These are phyloP conservation scores for Zaprionus obscuricornis DNA, from an alignment of 2,888 invertebrate species.

Conservation along the genomic window DNA sequence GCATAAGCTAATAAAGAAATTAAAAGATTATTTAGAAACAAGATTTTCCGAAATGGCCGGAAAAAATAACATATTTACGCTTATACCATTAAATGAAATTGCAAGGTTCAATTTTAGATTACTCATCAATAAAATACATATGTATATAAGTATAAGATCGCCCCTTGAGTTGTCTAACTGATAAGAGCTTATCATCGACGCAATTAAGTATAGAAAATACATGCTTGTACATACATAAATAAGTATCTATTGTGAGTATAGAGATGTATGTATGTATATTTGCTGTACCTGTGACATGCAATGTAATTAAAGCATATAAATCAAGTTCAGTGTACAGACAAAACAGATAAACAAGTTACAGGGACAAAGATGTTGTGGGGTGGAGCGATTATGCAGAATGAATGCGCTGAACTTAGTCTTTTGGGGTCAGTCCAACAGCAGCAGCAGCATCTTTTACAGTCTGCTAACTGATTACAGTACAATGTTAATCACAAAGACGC, in stretches of 20 bases:
- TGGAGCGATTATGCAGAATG: conserved; percentile 19
- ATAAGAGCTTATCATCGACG: conserved; percentile 51
- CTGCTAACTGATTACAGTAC: conserved; percentile 50
- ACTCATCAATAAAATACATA: conserved; percentile 44
- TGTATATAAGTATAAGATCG: conserved; percentile 23
- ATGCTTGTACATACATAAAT: neutral
- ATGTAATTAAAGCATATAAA: conserved; percentile 39
- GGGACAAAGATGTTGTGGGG: neutral
- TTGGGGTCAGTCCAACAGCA: conserved; percentile 36
- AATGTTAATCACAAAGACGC: conserved; percentile 26
- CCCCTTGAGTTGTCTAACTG: conserved; percentile 20
- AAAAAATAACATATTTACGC: conserved; percentile 8
- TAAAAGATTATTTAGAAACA: neutral
- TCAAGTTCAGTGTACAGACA: conserved; percentile 23
- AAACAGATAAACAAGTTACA: conserved; percentile 17
- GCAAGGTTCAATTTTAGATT: conserved; percentile 32
- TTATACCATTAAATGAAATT: conserved; percentile 45
- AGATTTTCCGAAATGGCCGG: neutral
- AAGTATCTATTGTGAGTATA: neutral
- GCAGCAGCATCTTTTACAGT: conserved; percentile 29
- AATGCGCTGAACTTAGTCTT: conserved; percentile 37
- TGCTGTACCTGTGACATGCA: conserved; percentile 21
- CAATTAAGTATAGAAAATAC: conserved; percentile 35
- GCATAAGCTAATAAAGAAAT: neutral
- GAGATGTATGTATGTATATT: neutral